Percentiles rank a stretch among this genome's conserved stretches.
Conservation (phyloP, 1,140 invertebrate species). For the Drosophila neocordata region DNA sequence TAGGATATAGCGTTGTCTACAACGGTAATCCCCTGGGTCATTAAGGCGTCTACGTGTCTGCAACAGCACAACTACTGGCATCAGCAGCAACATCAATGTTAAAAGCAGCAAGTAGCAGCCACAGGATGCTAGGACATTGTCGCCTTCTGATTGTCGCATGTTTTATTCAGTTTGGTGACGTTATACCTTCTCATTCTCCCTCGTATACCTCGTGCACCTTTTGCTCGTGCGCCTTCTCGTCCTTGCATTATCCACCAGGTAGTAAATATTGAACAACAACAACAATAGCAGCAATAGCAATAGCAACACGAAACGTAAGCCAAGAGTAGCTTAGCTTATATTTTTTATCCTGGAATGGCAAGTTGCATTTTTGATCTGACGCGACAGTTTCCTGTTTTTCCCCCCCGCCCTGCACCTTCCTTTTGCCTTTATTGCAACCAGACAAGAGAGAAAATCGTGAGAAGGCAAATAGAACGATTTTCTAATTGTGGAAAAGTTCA, state of each 20-base stretch:
- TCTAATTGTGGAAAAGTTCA: slow-evolving; percentile 38
- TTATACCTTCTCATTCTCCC: background rate
- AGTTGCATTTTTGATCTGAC: slow-evolving; percentile 63
- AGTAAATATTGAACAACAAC: slow-evolving; percentile 67
- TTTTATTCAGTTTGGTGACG: slow-evolving; percentile 65
- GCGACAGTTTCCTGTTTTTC: slow-evolving; percentile 33
- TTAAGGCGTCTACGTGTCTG: slow-evolving; percentile 76
- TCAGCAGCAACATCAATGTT: slow-evolving; percentile 12
- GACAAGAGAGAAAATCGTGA: background rate
- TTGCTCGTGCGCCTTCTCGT: slow-evolving; percentile 28
- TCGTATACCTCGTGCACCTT: slow-evolving; percentile 11
- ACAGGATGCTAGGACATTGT: slow-evolving; percentile 38
- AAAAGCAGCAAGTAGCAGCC: slow-evolving; percentile 19
- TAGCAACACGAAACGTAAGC: slow-evolving; percentile 34
- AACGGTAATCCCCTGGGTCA: slow-evolving; percentile 68
- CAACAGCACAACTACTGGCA: slow-evolving; percentile 28
- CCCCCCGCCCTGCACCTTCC: background rate
- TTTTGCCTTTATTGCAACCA: slow-evolving; percentile 26
- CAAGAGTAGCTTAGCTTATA: slow-evolving; percentile 36
- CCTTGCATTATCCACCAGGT: slow-evolving; percentile 34
- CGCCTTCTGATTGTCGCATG: slow-evolving; percentile 70
- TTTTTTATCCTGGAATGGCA: slow-evolving; percentile 48
- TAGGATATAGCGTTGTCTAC: slow-evolving; percentile 41
- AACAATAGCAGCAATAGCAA: slow-evolving; percentile 32
- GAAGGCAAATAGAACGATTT: slow-evolving; percentile 25